Conservation (phyloP, 2,113 vertebrate genomes). For the Rallus limicola region DNA sequence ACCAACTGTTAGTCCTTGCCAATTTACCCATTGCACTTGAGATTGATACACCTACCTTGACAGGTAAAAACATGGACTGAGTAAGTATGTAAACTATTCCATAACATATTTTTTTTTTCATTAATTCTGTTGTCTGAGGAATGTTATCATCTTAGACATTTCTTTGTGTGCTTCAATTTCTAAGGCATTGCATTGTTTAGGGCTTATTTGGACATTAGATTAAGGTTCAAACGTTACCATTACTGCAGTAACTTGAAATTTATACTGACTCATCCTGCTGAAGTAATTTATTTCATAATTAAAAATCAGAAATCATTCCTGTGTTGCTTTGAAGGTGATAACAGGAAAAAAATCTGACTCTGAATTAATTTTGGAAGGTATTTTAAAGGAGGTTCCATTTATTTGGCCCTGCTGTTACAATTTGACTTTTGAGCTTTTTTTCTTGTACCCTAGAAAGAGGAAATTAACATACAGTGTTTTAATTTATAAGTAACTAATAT, state of each 20-base stretch:
- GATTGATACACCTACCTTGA: background rate
- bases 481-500: background rate
- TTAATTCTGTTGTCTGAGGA: background rate
- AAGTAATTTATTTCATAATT: background rate
- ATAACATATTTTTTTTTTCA: background rate
- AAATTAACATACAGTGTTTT: background rate
- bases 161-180: background rate
- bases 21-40: background rate
- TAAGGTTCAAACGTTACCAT: background rate
- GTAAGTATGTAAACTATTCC: background rate
- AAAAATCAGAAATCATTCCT: background rate
- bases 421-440: background rate
- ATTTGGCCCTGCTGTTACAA: background rate
- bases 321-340: background rate
- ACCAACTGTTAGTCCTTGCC: background rate
- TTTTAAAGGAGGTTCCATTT: background rate
- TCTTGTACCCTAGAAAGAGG: background rate
- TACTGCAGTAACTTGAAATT: background rate
- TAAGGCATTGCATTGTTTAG: background rate
- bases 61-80: background rate
- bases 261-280: background rate
- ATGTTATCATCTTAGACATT: background rate
- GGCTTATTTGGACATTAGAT: background rate
- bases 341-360: background rate
- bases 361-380: background rate